phyloP scores from a whole-genome alignment of 2,113 vertebrate genomes.

The Orthochromis indermauri region DNA sequence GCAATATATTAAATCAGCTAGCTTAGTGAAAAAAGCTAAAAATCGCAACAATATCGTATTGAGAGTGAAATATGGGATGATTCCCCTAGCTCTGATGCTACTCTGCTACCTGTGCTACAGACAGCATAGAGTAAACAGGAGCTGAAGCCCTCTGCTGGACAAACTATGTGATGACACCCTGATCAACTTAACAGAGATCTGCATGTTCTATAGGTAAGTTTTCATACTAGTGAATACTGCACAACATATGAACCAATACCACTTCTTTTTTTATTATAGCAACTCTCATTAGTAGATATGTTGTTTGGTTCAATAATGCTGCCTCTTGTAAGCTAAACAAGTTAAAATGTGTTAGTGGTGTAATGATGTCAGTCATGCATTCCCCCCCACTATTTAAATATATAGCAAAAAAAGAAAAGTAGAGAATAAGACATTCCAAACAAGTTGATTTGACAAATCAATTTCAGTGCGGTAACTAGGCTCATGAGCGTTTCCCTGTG shows the following conservation, averaged over 20 bases:
- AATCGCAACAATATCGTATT: background rate
- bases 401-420: background rate
- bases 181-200: background rate
- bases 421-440: background rate
- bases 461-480: slow-evolving; percentile 1
- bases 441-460: background rate
- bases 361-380: background rate
- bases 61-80: background rate
- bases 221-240: background rate
- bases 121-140: background rate
- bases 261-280: background rate
- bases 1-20: background rate
- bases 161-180: background rate
- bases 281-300: background rate
- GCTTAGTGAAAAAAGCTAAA: background rate
- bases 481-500: background rate
- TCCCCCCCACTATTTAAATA: fast-evolving
- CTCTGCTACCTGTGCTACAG: background rate
- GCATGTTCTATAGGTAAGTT: background rate
- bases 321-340: background rate
- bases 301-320: background rate
- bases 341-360: background rate
- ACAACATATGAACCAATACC: background rate
- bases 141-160: background rate
- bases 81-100: background rate